Evolutionary conservation across 2,797 vertebrate species (phyloP).

Genomic region (Serranus cabrilla): DNA sequence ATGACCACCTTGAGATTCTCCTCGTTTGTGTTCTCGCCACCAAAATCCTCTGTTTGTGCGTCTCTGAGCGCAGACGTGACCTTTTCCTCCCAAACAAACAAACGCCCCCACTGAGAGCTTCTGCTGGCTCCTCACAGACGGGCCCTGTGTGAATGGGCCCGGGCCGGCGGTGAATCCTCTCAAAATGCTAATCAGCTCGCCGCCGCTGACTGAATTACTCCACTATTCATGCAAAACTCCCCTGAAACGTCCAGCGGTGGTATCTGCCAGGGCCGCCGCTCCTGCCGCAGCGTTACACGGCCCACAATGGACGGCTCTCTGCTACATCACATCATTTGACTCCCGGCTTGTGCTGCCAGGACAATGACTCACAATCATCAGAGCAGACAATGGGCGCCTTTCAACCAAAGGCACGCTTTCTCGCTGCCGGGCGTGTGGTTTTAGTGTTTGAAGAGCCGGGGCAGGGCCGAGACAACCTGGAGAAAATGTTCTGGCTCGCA

Average conservation of each 20-base stretch:
- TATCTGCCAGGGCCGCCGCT: slow-evolving; percentile 45
- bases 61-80: slow-evolving; percentile 24
- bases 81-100: slow-evolving; percentile 33
- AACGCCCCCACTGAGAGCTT: background rate
- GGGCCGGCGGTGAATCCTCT: slow-evolving; percentile 53
- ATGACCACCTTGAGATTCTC: background rate
- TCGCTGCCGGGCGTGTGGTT: slow-evolving; percentile 58
- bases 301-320: slow-evolving; percentile 64
- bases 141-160: slow-evolving; percentile 20
- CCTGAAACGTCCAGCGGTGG: slow-evolving; percentile 39
- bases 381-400: slow-evolving; percentile 52
- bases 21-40: background rate
- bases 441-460: slow-evolving; percentile 48
- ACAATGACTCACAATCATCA: slow-evolving; percentile 72
- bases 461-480: slow-evolving; percentile 63
- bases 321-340: slow-evolving; percentile 61
- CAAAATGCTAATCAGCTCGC: slow-evolving; percentile 62
- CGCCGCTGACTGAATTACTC: slow-evolving; percentile 61
- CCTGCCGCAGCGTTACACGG: slow-evolving; percentile 70
- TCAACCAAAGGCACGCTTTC: slow-evolving; percentile 42
- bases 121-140: slow-evolving; percentile 49
- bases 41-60: background rate
- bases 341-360: slow-evolving; percentile 43
- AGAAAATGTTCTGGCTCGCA: slow-evolving; percentile 43
- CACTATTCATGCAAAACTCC: slow-evolving; percentile 41